Percentiles rank a stretch among this genome's conserved stretches.
phyloP scores from a whole-genome alignment of 2,113 vertebrate genomes.

The Atlantisia rogersi region DNA sequence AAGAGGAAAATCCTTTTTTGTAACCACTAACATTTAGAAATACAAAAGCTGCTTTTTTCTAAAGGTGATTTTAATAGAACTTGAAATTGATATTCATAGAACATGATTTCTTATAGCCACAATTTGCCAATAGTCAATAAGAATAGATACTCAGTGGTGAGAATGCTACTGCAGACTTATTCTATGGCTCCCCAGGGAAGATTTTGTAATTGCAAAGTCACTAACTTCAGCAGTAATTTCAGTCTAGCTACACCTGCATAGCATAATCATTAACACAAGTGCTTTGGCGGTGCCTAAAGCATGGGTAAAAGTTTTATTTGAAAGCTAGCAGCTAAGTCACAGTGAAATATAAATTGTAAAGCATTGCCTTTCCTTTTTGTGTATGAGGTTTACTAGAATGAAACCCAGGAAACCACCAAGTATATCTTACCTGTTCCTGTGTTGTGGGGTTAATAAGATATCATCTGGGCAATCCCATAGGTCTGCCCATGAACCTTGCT shows the following conservation, averaged over 20 bases:
- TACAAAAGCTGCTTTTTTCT: background rate
- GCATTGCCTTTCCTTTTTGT: background rate
- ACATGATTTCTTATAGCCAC: slow-evolving; percentile 12
- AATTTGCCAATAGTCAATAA: slow-evolving; percentile 25
- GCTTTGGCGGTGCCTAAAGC: background rate
- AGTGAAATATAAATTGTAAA: background rate
- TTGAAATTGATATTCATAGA: slow-evolving; percentile 29
- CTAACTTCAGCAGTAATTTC: slow-evolving; percentile 39
- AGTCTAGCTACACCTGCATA: background rate
- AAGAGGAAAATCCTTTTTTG: background rate
- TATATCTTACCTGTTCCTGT: background rate
- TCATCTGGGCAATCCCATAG: background rate
- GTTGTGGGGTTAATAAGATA: background rate
- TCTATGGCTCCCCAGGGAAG: slow-evolving; percentile 5
- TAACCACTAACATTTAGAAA: background rate
- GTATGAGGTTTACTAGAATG: background rate
- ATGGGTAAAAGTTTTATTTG: background rate
- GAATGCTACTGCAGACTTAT: background rate
- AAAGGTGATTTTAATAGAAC: slow-evolving; percentile 28
- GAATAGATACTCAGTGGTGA: background rate
- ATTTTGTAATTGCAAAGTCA: slow-evolving; percentile 41
- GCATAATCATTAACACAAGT: slow-evolving; percentile 38
- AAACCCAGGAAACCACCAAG: background rate
- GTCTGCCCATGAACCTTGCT: background rate
- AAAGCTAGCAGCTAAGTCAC: background rate